phyloP scores from a whole-genome alignment of 2,797 vertebrate genomes.

The Tolypeutes matacus region DNA sequence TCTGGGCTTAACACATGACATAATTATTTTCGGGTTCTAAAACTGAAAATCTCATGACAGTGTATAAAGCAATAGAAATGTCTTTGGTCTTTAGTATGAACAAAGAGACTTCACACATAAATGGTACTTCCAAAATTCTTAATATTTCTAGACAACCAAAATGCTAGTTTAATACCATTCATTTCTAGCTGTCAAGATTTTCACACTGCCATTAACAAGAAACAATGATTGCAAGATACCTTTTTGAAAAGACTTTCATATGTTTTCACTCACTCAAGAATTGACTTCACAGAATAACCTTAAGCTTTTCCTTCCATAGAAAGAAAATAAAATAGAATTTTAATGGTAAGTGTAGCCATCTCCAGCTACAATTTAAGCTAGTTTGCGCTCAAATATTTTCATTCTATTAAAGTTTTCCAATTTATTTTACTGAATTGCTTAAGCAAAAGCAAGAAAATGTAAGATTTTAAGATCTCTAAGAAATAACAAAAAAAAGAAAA shows the following conservation, averaged over 20 bases:
- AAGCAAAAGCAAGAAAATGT: constrained; percentile 12
- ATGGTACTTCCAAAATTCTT: constrained; percentile 58
- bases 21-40: constrained; percentile 68
- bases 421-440: constrained; percentile 47
- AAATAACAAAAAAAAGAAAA: not conserved
- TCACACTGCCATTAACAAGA: constrained; percentile 39
- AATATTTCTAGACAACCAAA: constrained; percentile 55
- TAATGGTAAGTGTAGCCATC: constrained; percentile 24
- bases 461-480: not conserved
- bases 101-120: constrained; percentile 18
- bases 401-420: not conserved
- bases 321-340: constrained; percentile 68
- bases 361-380: constrained; percentile 25
- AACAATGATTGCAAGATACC: not conserved
- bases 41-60: constrained; percentile 49
- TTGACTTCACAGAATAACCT: not conserved
- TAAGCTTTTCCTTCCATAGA: not conserved
- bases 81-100: constrained; percentile 43
- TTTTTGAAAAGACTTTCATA: constrained; percentile 41
- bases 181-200: constrained; percentile 47
- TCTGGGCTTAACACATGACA: constrained; percentile 15
- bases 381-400: constrained; percentile 7
- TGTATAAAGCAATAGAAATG: constrained; percentile 20
- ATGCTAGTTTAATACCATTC: constrained; percentile 12
- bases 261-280: constrained; percentile 53